These are phyloP conservation scores for Dicaeum eximium DNA, from an alignment of 2,113 vertebrate species.

Conservation along the genomic window DNA sequence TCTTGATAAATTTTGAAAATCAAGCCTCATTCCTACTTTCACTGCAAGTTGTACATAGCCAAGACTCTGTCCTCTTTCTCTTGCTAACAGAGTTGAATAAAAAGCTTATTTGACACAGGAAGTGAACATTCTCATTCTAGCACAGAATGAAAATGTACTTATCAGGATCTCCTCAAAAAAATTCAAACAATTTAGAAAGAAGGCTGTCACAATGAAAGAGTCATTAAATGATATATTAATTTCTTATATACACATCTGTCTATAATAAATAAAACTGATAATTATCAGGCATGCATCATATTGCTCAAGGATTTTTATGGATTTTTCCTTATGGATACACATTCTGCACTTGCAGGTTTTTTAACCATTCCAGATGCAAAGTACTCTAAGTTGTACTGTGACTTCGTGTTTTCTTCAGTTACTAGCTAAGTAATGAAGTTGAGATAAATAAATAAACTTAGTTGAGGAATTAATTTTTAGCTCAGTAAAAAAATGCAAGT, in stretches of 20 bases:
- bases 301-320: background rate
- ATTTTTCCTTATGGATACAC: background rate
- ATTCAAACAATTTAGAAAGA: background rate
- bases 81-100: background rate
- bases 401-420: background rate
- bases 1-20: background rate
- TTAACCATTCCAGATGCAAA: background rate
- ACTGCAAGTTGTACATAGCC: background rate
- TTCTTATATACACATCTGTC: background rate
- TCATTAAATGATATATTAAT: background rate
- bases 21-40: background rate
- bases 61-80: background rate
- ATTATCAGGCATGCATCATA: background rate
- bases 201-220: background rate
- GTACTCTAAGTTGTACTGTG: background rate
- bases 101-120: background rate
- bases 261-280: background rate
- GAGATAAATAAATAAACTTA: background rate
- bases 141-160: background rate
- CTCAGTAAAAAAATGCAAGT: background rate
- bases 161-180: background rate
- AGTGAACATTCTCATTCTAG: background rate
- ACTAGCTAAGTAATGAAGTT: background rate
- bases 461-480: background rate
- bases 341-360: background rate